Base-by-base conservation (phyloP, 2,113 vertebrate genomes). In the Carassius carassius region DNA sequence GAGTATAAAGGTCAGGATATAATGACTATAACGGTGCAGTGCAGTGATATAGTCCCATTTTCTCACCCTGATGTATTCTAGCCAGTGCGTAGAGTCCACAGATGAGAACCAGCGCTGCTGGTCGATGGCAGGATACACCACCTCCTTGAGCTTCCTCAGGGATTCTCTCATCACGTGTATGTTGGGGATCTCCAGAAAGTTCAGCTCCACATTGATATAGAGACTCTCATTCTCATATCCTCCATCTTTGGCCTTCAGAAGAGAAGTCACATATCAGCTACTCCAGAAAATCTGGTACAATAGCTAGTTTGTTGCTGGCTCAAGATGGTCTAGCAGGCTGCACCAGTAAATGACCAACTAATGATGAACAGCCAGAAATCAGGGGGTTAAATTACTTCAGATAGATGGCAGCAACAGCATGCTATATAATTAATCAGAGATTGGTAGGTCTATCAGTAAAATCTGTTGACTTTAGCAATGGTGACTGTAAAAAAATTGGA, bases 131-230 rank as follows among this genome's bases (percentile, higher is more conserved):
- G 98, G 98, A 90, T 99, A 99, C 67, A 96, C 95, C 0, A 97
- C 94, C 79, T 99, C 97, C 87, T 97, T 99, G 32, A 99, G 91
- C 79, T 99, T 99, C 19, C 98, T 94, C 65, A 99, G 92, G 2
- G 97, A 98, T 89, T 99, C 98, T 65, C 98, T 94, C 95, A 99
- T 99, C 16, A 99, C 98, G 0, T 99, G 97, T 17, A 99, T 98
- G 83, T 99, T 99, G 35, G 97, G 97, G 44, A 99, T 99, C 85
- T 99, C 98, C 90, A 99, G 88, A 86, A 99, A 99, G 72, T 96
- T 93, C 5, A 98, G 93, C 82, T 99, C 98, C 3, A 96, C 96
- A 0, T 97, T 99, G 21, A 96, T 93, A 87, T 99, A 99, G 91
- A 97, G 96, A 76, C 93, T 96, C 92, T 99, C 97, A 44, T 94